phyloP scores from a whole-genome alignment of 2,888 invertebrate genomes.

The Tromatobia lineatoria region DNA sequence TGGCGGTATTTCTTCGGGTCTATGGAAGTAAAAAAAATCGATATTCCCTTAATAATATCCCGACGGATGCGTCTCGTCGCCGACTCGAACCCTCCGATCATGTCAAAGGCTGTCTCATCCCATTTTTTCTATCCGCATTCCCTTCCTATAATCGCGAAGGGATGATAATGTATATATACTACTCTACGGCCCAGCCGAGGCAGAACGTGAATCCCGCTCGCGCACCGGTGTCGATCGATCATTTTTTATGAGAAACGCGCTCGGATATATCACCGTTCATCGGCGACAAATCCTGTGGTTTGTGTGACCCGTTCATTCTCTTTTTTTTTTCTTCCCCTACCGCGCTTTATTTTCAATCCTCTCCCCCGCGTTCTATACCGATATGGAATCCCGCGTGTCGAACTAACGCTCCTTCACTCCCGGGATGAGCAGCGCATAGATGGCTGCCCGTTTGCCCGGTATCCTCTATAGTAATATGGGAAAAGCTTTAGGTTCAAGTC shows the following conservation, averaged over 20 bases:
- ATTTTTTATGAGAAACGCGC: slow-evolving; percentile 77
- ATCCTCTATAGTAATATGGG: slow-evolving; percentile 25
- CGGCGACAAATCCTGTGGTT: slow-evolving; percentile 70
- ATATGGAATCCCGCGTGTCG: slow-evolving; percentile 25
- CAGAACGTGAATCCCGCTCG: slow-evolving; percentile 40
- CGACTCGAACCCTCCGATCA: slow-evolving; percentile 62
- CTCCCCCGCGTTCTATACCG: slow-evolving; percentile 36
- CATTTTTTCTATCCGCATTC: slow-evolving; percentile 19
- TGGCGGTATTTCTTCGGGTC: slow-evolving; percentile 41
- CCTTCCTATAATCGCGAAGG: slow-evolving; percentile 15
- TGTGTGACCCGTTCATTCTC: slow-evolving; percentile 65
- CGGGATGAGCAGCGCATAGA: slow-evolving; percentile 25
- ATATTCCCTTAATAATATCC: slow-evolving; percentile 64
- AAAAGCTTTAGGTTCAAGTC: slow-evolving; percentile 24
- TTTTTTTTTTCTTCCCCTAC: slow-evolving; percentile 11
- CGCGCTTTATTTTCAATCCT: slow-evolving; percentile 33
- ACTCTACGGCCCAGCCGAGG: background rate
- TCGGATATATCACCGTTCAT: slow-evolving; percentile 65
- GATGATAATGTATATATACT: too few species aligned
- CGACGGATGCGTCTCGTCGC: slow-evolving; percentile 52
- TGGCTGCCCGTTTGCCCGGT: slow-evolving; percentile 4
- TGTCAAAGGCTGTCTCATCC: slow-evolving; percentile 53
- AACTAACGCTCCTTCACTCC: slow-evolving; percentile 13
- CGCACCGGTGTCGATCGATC: slow-evolving; percentile 73
- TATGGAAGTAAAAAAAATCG: slow-evolving; percentile 56